Evolutionary conservation across 2,888 invertebrate species (phyloP).

Genomic region (Eristalinus aeneus): DNA sequence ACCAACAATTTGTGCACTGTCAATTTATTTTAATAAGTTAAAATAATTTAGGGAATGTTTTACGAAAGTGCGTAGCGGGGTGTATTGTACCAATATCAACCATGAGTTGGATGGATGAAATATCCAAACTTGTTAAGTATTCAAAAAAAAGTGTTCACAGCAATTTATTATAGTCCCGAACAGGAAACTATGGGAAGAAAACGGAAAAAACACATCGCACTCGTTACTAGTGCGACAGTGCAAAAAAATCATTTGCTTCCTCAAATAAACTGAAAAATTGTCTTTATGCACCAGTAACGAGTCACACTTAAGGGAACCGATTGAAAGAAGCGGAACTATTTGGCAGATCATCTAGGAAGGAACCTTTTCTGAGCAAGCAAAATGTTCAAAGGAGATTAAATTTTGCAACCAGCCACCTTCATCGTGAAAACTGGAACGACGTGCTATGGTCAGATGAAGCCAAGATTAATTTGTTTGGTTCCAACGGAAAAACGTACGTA

Average conservation of each 20-base stretch:
- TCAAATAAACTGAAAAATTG: background rate
- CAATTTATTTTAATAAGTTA: too few species aligned
- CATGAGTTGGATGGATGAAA: too few species aligned
- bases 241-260: conserved; percentile 1
- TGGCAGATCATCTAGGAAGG: background rate
- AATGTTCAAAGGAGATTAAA: too few species aligned
- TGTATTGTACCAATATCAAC: too few species aligned
- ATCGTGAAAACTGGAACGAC: background rate
- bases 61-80: too few species aligned
- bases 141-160: conserved; percentile 11
- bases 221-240: background rate
- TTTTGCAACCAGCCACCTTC: background rate
- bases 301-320: background rate
- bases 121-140: background rate
- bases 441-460: too few species aligned
- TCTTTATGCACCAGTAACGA: background rate
- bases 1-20: too few species aligned
- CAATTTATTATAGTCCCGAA: background rate
- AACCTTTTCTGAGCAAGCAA: background rate
- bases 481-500: background rate
- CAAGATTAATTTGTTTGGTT: conserved; percentile 2
- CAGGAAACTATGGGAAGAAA: background rate
- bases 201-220: conserved; percentile 6
- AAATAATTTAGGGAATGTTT: too few species aligned
- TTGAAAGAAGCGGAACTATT: background rate